Evolutionary conservation across 2,797 vertebrate genomes (phyloP).

Genomic region (Acanthis flammea): DNA sequence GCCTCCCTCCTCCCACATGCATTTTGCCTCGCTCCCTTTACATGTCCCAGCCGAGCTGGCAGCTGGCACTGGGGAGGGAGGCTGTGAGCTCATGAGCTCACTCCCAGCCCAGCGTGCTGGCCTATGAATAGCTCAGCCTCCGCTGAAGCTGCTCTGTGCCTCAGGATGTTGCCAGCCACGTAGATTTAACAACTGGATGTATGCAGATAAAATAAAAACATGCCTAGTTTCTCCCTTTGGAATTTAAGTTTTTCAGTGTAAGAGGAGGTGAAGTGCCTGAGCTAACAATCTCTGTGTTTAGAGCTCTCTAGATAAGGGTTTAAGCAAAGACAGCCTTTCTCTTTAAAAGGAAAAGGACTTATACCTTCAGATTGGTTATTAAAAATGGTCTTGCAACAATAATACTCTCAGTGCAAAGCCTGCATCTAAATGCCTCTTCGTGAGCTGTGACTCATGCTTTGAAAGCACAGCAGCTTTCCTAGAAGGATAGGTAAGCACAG

Average conservation of each 20-base stretch:
- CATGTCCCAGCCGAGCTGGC: background rate
- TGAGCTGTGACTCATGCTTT: background rate
- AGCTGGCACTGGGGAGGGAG: background rate
- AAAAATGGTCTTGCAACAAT: background rate
- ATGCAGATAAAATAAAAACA: background rate
- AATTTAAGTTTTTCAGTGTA: background rate
- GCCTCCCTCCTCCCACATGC: background rate
- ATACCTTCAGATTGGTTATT: background rate
- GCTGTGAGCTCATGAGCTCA: background rate
- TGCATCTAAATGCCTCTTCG: background rate
- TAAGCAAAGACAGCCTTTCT: background rate
- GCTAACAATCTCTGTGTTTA: background rate
- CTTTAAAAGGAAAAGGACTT: background rate
- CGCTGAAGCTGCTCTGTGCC: background rate
- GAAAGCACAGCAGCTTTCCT: background rate
- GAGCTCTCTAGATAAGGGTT: background rate
- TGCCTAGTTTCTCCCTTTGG: background rate
- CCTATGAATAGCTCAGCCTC: constrained; percentile 24
- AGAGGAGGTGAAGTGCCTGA: background rate
- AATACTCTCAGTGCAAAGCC: background rate
- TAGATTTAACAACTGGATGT: background rate
- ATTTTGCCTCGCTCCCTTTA: background rate
- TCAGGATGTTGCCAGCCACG: background rate
- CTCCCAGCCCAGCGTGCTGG: background rate
- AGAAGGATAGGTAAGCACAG: background rate